Base-by-base conservation (phyloP, 2,888 invertebrate species). In the Norana najaformis region DNA sequence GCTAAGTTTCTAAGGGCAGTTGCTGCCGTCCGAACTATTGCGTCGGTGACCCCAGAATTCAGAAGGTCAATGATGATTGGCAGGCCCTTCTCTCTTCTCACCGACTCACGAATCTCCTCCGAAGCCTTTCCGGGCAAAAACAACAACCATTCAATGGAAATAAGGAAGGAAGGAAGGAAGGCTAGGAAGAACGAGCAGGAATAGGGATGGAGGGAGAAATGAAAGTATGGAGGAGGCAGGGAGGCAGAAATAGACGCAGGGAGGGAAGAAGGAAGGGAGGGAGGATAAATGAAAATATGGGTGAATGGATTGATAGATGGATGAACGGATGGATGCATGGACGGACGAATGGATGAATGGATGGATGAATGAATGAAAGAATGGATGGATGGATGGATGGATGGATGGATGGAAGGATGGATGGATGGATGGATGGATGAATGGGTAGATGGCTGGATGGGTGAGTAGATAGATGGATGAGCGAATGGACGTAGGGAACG, bases 1-100 rank as follows among this genome's bases (percentile, higher is more conserved):
- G 99, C 98, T 92, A 99, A 96, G 95, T 99, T 99, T 92, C 99
- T 96, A 53, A 99, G 96, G 0, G 99, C 99, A 0, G 98, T 99
- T 0, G 99, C 99, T 85, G 99, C 98, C 2, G 99, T 98, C 95
- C 99, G 99, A 23, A 99, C 99, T 23, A 99, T 98, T 92, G 30
- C 69, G n/a, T 69, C 69, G 69, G 69, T 69, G 30, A 69, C 69
- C 30, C 69, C 69, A n/a, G 69, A 69, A n/a, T 30, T 69, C 69
- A 69, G 69, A 0, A 69, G 69, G 69, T 69, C 69, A 69, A 69
- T 69, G 69, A 69, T 69, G 69, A 69, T 69, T 69, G 69, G 69
- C 69, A 69, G 69, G 69, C 69, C 69, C 69, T 98, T 99, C 95
- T 99, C 99, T 94, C 99, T 99, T 91, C 99, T 96, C 5, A 99